Evolutionary conservation across 2,797 vertebrate species (phyloP), one percentile per base, ranked within the genome.

Genomic region (Amazona ochrocephala): DNA sequence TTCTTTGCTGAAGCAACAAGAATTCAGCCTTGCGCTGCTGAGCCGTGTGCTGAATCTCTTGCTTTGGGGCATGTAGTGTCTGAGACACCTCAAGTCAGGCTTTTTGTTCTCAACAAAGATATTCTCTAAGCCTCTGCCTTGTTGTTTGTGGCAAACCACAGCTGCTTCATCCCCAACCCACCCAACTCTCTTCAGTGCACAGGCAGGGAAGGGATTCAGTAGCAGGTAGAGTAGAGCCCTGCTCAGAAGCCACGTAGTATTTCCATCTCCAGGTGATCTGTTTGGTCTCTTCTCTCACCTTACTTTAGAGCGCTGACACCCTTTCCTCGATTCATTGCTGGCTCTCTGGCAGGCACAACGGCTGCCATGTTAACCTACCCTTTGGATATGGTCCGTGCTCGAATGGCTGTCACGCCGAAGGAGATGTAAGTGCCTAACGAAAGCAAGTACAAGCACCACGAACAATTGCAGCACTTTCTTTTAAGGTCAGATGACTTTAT

Each of bases 391-490:
- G 99, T 99, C 74, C 98, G 99, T 30, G 99, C 99, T 1, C 98
- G 99, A 91, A 99, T 99, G 99, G 99, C 99, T 3, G 99, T 99
- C 81, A 99, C 99, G 0, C 99, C 99, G 23, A 99, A 99, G 97
- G 99, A 99, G 97, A 99, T 99, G 99, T 99, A 98, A 99, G 98
- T 96, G 41, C 76, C 88, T 65, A 51, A 70, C 2, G 8, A 68
- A 70, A 84, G 37, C 89, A 53, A 17, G 60, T 76, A 39, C 81
- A 79, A 83, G 54, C 65, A 74, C 78, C 88, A 22, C 9, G 4
- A 84, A 54, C 90, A 84, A 73, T 26, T 1, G 2, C 61, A 71
- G 54, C 9, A 4, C 16, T 83, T 82, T 58, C 61, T 84, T 47
- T 30, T 18, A 37, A 92, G 72, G 60, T 71, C 75, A 80, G 44